Conservation (phyloP, 2,113 vertebrate genomes). For the Anas platyrhynchos region DNA sequence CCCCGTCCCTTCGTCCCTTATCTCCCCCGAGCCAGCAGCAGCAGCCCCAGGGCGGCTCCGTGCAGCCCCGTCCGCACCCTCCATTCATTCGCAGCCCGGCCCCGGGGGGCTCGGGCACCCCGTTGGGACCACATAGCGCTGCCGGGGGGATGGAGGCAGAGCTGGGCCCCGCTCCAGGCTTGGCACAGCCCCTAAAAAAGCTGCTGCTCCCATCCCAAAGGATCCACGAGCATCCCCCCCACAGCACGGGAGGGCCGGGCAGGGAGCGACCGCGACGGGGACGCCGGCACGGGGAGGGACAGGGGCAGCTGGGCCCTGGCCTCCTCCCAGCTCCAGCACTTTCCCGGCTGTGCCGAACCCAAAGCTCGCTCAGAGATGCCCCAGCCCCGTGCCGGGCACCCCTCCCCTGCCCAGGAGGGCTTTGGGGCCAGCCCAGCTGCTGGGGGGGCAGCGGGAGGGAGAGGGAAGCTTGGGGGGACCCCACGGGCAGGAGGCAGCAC, state of each 20-base stretch:
- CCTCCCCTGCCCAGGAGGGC: not conserved
- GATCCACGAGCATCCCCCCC: not conserved
- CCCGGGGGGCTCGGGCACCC: not conserved
- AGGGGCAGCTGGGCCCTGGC: not conserved
- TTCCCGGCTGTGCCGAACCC: not conserved
- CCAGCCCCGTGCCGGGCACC: not conserved
- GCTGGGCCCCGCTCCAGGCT: not conserved
- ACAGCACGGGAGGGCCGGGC: not conserved
- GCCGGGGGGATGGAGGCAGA: not conserved
- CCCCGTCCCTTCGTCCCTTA: not conserved
- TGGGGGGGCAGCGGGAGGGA: not conserved
- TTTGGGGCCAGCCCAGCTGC: accelerated
- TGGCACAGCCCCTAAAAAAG: not conserved
- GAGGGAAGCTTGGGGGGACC: not conserved
- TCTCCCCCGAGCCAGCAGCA: not conserved
- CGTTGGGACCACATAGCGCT: accelerated
- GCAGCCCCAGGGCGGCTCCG: conserved; percentile 7
- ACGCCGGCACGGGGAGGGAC: accelerated
- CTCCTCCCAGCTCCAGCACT: not conserved
- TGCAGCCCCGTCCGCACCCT: not conserved
- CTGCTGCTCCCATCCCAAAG: not conserved
- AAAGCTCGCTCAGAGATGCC: not conserved
- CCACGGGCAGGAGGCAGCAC: not conserved
- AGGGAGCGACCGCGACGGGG: not conserved
- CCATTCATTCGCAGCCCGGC: conserved; percentile 45